These are phyloP conservation scores for Agapornis roseicollis DNA, from an alignment of 2,113 vertebrate genomes.

Conservation along the genomic window DNA sequence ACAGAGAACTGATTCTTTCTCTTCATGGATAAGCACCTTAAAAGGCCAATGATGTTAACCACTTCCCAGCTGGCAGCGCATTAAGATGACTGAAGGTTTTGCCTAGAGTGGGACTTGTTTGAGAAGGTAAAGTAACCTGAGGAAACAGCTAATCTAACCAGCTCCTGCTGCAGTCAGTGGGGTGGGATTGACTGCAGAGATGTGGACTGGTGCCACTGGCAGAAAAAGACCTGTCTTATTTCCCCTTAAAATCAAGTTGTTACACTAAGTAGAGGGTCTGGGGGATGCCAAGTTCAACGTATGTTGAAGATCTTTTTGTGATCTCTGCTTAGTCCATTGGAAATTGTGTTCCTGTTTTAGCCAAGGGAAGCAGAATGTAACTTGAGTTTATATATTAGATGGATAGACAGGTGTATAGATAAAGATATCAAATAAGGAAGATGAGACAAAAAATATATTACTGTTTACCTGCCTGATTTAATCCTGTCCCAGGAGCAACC, in stretches of 20 bases:
- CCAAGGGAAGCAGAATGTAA: neutral
- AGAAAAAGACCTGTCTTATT: neutral
- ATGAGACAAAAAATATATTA: neutral
- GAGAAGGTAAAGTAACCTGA: neutral
- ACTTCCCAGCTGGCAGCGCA: neutral
- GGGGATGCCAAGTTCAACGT: neutral
- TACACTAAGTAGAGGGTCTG: neutral
- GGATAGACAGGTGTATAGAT: neutral
- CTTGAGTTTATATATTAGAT: neutral
- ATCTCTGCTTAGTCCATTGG: neutral
- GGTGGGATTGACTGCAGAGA: neutral
- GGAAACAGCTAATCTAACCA: neutral
- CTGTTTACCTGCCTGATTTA: neutral
- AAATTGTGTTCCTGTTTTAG: neutral
- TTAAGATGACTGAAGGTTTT: neutral
- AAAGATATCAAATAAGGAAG: neutral
- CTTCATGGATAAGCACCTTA: neutral
- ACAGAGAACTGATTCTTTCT: neutral
- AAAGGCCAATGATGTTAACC: neutral
- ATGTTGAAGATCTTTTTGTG: neutral
- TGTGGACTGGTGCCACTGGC: no score
- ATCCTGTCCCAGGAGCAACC: neutral
- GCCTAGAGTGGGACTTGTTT: neutral
- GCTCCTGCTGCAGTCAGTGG: neutral
- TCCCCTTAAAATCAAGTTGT: neutral